Conservation (phyloP, 1,140 invertebrate genomes). For the Pseudomyrmex gracilis region DNA sequence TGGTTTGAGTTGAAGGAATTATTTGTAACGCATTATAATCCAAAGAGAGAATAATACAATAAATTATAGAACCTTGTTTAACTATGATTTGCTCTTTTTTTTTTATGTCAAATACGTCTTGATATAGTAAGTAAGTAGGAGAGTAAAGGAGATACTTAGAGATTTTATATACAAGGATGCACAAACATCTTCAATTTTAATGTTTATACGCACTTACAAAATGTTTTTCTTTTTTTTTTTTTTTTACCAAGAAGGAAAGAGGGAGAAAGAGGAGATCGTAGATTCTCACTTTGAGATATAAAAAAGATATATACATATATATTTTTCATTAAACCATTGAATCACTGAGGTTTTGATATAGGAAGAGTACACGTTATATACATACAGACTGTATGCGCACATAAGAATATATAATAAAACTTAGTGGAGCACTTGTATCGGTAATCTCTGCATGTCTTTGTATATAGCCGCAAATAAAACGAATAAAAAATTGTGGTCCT, state of each 20-base stretch:
- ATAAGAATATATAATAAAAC: conserved; percentile 56
- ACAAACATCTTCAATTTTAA: background rate
- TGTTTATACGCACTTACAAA: background rate
- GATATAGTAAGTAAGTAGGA: conserved; percentile 3
- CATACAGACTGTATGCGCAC: conserved; percentile 31
- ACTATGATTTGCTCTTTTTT: background rate
- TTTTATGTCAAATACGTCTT: conserved; percentile 42
- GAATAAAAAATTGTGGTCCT: conserved; percentile 74
- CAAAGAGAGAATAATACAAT: conserved; percentile 58
- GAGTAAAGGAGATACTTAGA: background rate
- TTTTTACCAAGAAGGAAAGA: background rate
- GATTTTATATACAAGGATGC: background rate
- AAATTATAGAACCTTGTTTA: conserved; percentile 50
- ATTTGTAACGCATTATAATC: conserved; percentile 47
- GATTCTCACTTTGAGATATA: conserved; percentile 8
- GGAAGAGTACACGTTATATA: background rate
- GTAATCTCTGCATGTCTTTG: conserved; percentile 76
- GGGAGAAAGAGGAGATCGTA: background rate
- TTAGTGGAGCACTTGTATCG: conserved; percentile 52
- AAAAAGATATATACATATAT: conserved; percentile 19
- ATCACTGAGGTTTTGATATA: conserved; percentile 39
- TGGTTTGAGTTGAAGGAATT: conserved; percentile 5
- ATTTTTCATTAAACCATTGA: conserved; percentile 29
- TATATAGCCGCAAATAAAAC: conserved; percentile 77
- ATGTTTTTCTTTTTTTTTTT: background rate